Percentiles rank a stretch among this genome's conserved stretches.
These are phyloP conservation scores for Tenualosa thibaudeaui DNA, from an alignment of 2,797 vertebrate genomes.

Conservation along the genomic window DNA sequence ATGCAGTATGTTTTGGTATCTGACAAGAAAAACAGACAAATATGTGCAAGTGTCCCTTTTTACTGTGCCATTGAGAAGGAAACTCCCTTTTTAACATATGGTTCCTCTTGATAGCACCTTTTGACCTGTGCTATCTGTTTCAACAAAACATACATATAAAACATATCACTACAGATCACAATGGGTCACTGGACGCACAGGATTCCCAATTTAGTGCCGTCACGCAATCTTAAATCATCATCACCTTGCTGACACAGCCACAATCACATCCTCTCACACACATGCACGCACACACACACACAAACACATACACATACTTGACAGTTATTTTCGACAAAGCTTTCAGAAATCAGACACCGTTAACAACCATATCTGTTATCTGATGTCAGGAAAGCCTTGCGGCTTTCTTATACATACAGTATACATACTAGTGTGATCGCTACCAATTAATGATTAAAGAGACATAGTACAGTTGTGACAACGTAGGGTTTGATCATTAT, in stretches of 20 bases:
- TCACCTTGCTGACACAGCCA: background rate
- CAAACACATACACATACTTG: background rate
- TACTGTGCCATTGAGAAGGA: background rate
- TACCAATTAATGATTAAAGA: background rate
- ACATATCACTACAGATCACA: background rate
- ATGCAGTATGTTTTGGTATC: constrained; percentile 10
- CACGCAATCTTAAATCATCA: background rate
- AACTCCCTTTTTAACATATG: background rate
- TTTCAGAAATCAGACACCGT: background rate
- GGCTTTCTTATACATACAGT: background rate
- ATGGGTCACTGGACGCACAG: too few relatives aligned
- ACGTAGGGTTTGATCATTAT: background rate
- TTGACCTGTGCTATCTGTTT: background rate
- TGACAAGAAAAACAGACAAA: background rate
- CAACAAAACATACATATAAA: background rate
- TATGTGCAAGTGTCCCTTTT: constrained; percentile 9
- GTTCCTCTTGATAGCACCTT: constrained; percentile 16
- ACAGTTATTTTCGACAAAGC: background rate
- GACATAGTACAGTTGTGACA: background rate
- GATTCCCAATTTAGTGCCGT: too few relatives aligned
- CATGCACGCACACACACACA: constrained; percentile 12
- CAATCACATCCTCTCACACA: background rate
- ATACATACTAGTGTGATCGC: background rate
- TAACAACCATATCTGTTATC: background rate
- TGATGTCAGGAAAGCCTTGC: background rate